Conservation (phyloP, 2,797 vertebrate species). For the Enteromius unitaeniatus region DNA sequence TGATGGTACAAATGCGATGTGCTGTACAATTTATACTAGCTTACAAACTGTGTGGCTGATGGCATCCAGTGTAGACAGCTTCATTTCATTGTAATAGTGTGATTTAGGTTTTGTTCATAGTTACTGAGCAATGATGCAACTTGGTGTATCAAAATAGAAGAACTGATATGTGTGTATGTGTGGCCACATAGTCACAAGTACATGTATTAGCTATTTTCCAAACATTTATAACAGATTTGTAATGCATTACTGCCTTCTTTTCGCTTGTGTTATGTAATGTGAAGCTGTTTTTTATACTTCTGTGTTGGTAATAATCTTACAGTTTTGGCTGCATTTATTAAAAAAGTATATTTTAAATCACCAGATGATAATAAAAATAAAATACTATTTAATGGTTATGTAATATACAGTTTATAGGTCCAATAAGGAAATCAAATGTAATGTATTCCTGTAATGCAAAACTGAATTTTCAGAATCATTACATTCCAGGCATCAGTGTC, state of each 20-base stretch:
- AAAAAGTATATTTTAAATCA: background rate
- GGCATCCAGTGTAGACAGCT: background rate
- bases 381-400: background rate
- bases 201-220: background rate
- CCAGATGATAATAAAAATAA: background rate
- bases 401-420: background rate
- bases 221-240: background rate
- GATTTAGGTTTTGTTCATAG: slow-evolving; percentile 2
- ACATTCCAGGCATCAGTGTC: background rate
- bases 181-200: background rate
- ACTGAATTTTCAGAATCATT: background rate
- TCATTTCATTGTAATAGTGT: background rate
- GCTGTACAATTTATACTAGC: background rate
- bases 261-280: background rate
- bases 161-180: background rate
- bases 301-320: background rate
- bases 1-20: background rate
- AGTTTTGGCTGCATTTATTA: background rate
- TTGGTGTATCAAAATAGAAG: background rate
- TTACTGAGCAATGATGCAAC: background rate
- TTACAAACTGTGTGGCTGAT: background rate
- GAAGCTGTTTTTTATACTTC: background rate
- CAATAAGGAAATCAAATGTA: background rate
- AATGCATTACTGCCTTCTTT: background rate
- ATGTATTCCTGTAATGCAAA: background rate